Percentiles rank a stretch among this genome's conserved stretches.
Evolutionary conservation across 2,888 invertebrate species (phyloP).

Genomic region (Eupithecia subumbrata): DNA sequence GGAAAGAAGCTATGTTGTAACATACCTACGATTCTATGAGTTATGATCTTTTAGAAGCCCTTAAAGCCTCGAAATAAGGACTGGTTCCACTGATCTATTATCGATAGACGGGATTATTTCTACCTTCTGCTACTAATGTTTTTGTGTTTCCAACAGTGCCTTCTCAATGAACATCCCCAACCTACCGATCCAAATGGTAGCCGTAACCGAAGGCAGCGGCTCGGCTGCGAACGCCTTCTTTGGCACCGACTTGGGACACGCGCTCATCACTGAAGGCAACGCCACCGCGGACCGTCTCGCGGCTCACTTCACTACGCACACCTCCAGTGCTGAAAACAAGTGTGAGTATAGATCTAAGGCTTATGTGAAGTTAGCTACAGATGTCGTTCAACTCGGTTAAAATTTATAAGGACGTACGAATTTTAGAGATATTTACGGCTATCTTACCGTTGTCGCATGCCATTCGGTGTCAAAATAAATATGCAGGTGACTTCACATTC

Average conservation of each 20-base stretch:
- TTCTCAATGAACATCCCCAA: conserved; percentile 97
- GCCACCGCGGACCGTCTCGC: conserved; percentile 94
- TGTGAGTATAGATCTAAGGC: conserved; percentile 79
- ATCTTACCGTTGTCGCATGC: too few relatives aligned
- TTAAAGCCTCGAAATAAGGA: too few relatives aligned
- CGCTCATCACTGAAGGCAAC: conserved; percentile 96
- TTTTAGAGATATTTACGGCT: too few relatives aligned
- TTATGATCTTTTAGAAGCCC: too few relatives aligned
- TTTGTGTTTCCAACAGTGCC: conserved; percentile 83
- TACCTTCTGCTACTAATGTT: too few relatives aligned
- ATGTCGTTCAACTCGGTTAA: background rate
- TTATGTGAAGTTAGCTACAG: conserved; percentile 68
- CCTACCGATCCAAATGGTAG: conserved; percentile 96
- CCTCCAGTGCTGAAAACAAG: conserved; percentile 92
- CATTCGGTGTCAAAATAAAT: background rate
- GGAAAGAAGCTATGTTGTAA: too few relatives aligned
- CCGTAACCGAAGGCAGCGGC: conserved; percentile 95
- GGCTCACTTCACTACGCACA: conserved; percentile 96
- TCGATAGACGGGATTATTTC: too few relatives aligned
- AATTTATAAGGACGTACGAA: too few relatives aligned
- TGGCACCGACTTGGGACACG: conserved; percentile 94
- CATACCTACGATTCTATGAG: too few relatives aligned
- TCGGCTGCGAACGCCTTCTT: conserved; percentile 92
- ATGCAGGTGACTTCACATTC: background rate
- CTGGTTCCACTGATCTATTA: too few relatives aligned